A percentile compares a stretch with the other conserved stretches of the same genome.
Conservation (phyloP, 1,140 invertebrate genomes). For the Pachypsylla venusta region DNA sequence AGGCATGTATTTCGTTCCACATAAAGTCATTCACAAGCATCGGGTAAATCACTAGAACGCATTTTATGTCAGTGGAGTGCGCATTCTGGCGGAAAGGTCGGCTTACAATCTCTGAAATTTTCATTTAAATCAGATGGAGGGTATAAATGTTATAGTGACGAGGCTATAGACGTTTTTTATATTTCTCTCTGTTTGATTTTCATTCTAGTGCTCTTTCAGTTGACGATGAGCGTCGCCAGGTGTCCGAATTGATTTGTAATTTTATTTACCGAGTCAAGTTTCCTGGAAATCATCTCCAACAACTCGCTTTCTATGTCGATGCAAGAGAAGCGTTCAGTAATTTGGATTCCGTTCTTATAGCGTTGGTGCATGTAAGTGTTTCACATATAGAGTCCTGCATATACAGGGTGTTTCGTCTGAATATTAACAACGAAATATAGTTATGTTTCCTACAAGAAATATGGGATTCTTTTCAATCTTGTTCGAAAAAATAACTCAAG, state of each 20-base stretch:
- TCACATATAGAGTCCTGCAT: too few species aligned
- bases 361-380: slow-evolving; percentile 65
- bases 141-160: too few species aligned
- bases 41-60: too few species aligned
- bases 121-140: too few species aligned
- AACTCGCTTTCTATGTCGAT: slow-evolving; percentile 86
- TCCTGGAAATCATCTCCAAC: slow-evolving; percentile 73
- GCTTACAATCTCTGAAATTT: neutral
- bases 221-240: slow-evolving; percentile 79
- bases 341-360: slow-evolving; percentile 67
- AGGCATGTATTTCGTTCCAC: too few species aligned
- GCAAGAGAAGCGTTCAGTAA: slow-evolving; percentile 75
- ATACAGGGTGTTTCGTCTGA: too few species aligned
- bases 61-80: too few species aligned
- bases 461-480: too few species aligned
- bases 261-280: slow-evolving; percentile 66
- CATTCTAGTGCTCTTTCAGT: slow-evolving; percentile 66
- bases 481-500: too few species aligned
- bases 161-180: slow-evolving; percentile 12
- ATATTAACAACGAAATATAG: too few species aligned
- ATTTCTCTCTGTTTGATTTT: slow-evolving; percentile 12
- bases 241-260: slow-evolving; percentile 63
- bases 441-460: too few species aligned
- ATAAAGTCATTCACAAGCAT: too few species aligned
- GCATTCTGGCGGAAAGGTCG: neutral